A percentile compares a stretch with the other conserved stretches of the same genome.
These are phyloP conservation scores for Nyctibius grandis DNA, from an alignment of 2,797 vertebrate species.

Conservation along the genomic window DNA sequence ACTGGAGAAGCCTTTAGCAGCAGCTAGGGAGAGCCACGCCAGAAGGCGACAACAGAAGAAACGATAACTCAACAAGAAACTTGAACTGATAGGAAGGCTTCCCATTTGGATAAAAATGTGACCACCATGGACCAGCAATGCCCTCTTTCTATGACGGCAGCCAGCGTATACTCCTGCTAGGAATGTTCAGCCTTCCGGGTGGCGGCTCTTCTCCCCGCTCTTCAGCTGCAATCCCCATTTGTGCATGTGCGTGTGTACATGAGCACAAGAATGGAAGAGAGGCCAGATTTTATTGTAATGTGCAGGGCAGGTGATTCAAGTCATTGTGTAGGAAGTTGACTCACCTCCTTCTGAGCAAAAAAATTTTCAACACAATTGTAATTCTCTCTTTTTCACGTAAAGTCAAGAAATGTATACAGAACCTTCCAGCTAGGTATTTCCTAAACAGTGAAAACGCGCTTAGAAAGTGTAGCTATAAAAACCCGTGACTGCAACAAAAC, in stretches of 20 bases:
- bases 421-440: neutral
- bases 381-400: slow-evolving; percentile 3
- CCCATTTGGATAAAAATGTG: neutral
- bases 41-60: neutral
- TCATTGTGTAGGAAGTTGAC: slow-evolving; percentile 20
- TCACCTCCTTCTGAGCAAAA: slow-evolving; percentile 3
- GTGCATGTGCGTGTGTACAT: neutral
- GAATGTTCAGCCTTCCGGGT: neutral
- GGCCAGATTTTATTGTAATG: neutral
- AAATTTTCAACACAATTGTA: neutral
- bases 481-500: neutral
- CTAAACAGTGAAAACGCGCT: neutral
- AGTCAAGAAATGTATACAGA: neutral
- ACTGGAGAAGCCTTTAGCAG: neutral
- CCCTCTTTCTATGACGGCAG: neutral
- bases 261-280: neutral
- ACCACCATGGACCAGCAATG: neutral
- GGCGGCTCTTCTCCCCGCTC: neutral
- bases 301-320: slow-evolving; percentile 1
- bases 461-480: slow-evolving; percentile 50
- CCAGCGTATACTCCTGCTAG: neutral
- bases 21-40: neutral
- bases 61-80: neutral
- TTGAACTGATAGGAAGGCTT: neutral
- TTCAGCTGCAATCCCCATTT: neutral